These are phyloP conservation scores for Tapera naevia DNA, from an alignment of 2,797 vertebrate species.

Conservation along the genomic window DNA sequence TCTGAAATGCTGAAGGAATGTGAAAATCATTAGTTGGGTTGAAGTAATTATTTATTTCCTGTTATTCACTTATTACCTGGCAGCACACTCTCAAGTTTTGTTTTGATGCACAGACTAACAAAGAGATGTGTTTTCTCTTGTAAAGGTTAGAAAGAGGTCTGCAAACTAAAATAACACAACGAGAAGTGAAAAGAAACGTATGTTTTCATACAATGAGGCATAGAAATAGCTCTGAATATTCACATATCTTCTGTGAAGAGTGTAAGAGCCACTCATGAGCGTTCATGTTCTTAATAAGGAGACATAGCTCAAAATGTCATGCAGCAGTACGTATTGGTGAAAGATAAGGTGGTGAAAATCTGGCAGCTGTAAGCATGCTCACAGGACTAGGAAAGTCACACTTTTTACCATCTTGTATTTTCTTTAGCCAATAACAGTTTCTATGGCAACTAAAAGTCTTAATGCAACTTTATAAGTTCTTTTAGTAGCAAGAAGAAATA, in stretches of 20 bases:
- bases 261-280: neutral
- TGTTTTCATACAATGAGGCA: neutral
- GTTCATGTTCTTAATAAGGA: neutral
- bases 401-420: conserved; percentile 53
- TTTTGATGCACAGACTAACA: neutral
- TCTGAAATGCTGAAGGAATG: neutral
- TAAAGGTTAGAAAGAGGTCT: neutral
- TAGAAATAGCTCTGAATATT: neutral
- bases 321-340: neutral
- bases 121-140: neutral
- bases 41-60: neutral
- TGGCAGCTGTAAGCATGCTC: neutral
- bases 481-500: conserved; percentile 63
- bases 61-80: neutral
- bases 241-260: neutral
- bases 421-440: conserved; percentile 74
- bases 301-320: neutral
- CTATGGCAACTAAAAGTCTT: conserved; percentile 80
- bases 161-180: neutral
- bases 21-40: neutral
- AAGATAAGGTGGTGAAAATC: neutral
- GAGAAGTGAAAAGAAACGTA: neutral
- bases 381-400: neutral
- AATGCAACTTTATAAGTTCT: conserved; percentile 59
- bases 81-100: neutral